These are phyloP conservation scores for Pseudomyrmex dendroicus DNA, from an alignment of 1,140 invertebrate species.

Conservation along the genomic window DNA sequence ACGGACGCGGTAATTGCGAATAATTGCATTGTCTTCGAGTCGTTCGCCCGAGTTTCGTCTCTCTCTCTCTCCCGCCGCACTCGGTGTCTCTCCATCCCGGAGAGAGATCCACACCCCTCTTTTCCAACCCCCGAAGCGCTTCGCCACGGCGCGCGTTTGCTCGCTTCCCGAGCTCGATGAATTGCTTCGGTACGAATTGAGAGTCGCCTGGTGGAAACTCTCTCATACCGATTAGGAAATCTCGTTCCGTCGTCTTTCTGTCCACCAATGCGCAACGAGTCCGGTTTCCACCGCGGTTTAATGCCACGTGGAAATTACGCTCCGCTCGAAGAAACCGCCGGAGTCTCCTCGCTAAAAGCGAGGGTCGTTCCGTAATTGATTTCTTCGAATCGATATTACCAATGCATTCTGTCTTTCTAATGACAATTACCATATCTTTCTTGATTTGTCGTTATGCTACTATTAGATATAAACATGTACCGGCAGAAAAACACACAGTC, in stretches of 20 bases:
- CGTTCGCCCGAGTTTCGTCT: conserved; percentile 78
- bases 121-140: conserved; percentile 24
- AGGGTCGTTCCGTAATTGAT: conserved; percentile 58
- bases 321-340: conserved; percentile 42
- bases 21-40: conserved; percentile 86
- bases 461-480: too few species aligned
- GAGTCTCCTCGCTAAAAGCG: conserved; percentile 28
- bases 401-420: background rate
- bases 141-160: conserved; percentile 25
- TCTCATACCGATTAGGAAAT: conserved; percentile 76
- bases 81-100: too few species aligned
- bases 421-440: background rate
- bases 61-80: conserved; percentile 15
- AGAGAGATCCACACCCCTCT: conserved; percentile 1
- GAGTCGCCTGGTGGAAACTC: conserved; percentile 74
- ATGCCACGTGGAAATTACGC: conserved; percentile 66
- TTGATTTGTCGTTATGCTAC: background rate
- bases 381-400: conserved; percentile 62
- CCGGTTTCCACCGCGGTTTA: conserved; percentile 59
- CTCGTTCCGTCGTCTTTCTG: conserved; percentile 65
- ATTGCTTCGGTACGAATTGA: conserved; percentile 78
- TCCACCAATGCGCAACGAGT: conserved; percentile 43
- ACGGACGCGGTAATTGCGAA: conserved; percentile 85
- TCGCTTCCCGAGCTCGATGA: conserved; percentile 60
- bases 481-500: background rate